Evolutionary conservation across 2,113 vertebrate species (phyloP).

Genomic region (Microcebus ravelobensis): DNA sequence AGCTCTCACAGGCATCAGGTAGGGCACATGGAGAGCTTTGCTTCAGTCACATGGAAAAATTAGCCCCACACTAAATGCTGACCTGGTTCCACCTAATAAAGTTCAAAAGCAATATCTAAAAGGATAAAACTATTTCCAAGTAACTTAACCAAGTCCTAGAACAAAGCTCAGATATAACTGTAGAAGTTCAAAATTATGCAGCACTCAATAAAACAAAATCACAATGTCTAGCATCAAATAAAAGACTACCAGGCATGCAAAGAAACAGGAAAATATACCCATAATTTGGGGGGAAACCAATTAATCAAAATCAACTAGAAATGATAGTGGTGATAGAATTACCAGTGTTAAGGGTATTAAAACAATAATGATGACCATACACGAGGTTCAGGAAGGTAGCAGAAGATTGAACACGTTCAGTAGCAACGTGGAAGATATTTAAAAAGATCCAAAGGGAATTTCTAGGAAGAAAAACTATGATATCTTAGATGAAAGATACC

Average conservation of each 20-base stretch:
- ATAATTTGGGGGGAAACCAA: not conserved
- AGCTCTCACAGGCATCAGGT: not conserved
- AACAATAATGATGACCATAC: not conserved
- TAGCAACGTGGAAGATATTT: not conserved
- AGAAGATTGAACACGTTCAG: not conserved
- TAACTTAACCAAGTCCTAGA: not conserved
- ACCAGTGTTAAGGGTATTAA: not conserved
- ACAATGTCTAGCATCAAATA: not conserved
- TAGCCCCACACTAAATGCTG: not conserved
- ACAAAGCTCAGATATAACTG: slow-evolving; percentile 2
- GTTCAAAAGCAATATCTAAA: not conserved
- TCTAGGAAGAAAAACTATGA: not conserved
- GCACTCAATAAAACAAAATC: not conserved
- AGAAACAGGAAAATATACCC: not conserved
- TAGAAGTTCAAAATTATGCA: not conserved
- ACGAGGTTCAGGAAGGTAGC: not conserved
- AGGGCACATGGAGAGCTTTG: not conserved
- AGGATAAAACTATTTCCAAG: not conserved
- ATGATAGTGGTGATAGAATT: not conserved
- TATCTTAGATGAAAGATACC: not conserved
- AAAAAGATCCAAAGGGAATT: not conserved
- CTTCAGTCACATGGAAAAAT: not conserved
- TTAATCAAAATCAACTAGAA: not conserved
- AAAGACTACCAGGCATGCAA: not conserved
- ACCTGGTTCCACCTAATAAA: not conserved